Base-by-base conservation (phyloP, 2,888 invertebrate species). In the Lumbricus terrestris region DNA sequence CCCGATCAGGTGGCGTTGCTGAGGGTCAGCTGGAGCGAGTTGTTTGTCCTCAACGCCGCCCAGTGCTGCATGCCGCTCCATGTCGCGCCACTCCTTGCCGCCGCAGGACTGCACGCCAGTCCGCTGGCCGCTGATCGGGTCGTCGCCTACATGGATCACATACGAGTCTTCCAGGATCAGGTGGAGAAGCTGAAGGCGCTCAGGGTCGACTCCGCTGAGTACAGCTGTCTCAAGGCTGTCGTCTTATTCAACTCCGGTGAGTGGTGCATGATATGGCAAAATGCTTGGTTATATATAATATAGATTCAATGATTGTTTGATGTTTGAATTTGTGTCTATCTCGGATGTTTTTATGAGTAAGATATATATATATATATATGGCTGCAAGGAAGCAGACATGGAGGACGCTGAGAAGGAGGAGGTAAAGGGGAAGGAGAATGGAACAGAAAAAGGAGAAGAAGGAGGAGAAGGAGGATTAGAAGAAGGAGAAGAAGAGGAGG, bases 11-110 rank as follows among this genome's bases (percentile, higher is more conserved):
- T 99, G 93, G 98, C 98, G 91, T 96, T 99, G 93, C 96, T 99
- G 94, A 96, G 99, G 95, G 96, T 98, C 93, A 98, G 98, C 93
- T 99, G 99, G 99, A 98, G 98, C 93, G 99, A 99, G 95, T 96
- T 99, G 94, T 99, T 99, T 95, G 98, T 99, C 93, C 96, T 99
- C 93, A 99, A 99, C 96, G 98, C 99, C 92, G 98, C 98, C 94
- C 99, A 99, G 96, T 98, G 98, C 96, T 98, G 98, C 93, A 98
- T 99, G 98, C 98, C 98, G 13, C 96, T 98, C 90, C 98, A 98
- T 95, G 98, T 98, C 94, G 98, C 98, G 93, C 98, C 98, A 35
- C 96, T 99, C 92, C 96, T 99, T 94, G 98, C 98, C 18, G 98
- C 98, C 85, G 95, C 95, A 5, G 98, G 98, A 90, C 96, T 99